phyloP scores from a whole-genome alignment of 2,797 vertebrate species.

The Eleutherodactylus coqui region DNA sequence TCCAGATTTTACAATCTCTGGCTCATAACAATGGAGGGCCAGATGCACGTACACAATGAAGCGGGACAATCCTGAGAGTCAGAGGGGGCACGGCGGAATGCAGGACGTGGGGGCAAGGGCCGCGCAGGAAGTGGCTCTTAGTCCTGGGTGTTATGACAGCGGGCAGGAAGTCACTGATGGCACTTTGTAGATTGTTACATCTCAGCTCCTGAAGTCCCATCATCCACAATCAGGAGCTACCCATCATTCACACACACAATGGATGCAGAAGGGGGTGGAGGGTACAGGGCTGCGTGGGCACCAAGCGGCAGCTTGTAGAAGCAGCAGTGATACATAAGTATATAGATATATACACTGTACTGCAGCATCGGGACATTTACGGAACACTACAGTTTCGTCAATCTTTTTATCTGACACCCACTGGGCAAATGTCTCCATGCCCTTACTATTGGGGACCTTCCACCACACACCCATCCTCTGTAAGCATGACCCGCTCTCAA shows the following conservation, averaged over 20 bases:
- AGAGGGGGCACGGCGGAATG: neutral
- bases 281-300: neutral
- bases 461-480: too few species aligned
- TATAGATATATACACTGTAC: neutral
- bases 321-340: neutral
- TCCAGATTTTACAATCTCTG: neutral
- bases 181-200: conserved; percentile 10
- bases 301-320: neutral
- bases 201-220: neutral
- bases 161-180: conserved; percentile 43
- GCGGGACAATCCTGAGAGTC: neutral
- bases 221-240: neutral
- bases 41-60: neutral
- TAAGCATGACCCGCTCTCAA: too few species aligned
- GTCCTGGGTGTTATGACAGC: conserved; percentile 36
- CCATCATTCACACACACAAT: conserved; percentile 4
- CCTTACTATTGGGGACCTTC: too few species aligned
- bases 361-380: too few species aligned
- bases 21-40: neutral
- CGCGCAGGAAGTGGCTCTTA: conserved; percentile 35
- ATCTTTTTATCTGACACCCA: too few species aligned
- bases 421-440: too few species aligned
- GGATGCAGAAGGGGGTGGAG: neutral
- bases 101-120: conserved; percentile 42
- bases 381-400: too few species aligned